Base-by-base conservation (phyloP, 2,797 vertebrate species). In the Sebastes reedi region DNA sequence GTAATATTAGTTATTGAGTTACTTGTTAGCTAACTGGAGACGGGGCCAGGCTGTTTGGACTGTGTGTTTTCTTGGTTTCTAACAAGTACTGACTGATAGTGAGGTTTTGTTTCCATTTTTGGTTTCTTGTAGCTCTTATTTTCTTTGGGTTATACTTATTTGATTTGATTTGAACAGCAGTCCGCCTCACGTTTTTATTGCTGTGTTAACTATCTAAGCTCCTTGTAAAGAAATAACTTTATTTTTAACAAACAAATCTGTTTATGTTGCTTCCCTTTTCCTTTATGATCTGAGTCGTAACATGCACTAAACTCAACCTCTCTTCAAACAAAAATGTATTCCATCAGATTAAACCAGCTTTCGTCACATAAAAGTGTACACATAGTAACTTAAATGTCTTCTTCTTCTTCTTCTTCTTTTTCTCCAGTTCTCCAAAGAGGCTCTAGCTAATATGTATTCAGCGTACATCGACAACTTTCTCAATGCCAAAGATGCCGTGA, bases 401-500 rank as follows among this genome's bases (percentile, higher is more conserved):
- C 58, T 9, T 69, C 10, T 24, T 27, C 30, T 22, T 27, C 30
- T 36, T 2, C 27, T 39, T 71, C 10, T n/a, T 59, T 52, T 39
- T 12, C 54, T 71, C 18, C 79, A 99, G 99, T 99, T 99, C 93
- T 99, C 98, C 91, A 99, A 98, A 95, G 99, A 99, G 2, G 92
- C 97, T 86, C 94, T 99, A 20, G 98, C 98, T 62, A 97, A 97
- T 82, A 98, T 98, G 94, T 99, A 99, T 86, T 99, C 98, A 0
- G 98, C 98, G 12, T 99, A 99, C 92, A 98, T 99, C 0, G 99
- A 99, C 91, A 99, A 99, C 91, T 99, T 99, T 84, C 97, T 99
- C 92, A 99, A 98, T 0, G 99, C 99, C 90, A 99, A 98, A 96
- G 99, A 99, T 5, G 99, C 98, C 0, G 98, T 99, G 80, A 96